Evolutionary conservation across 2,113 vertebrate species (phyloP).

Genomic region (Pedionomus torquatus): DNA sequence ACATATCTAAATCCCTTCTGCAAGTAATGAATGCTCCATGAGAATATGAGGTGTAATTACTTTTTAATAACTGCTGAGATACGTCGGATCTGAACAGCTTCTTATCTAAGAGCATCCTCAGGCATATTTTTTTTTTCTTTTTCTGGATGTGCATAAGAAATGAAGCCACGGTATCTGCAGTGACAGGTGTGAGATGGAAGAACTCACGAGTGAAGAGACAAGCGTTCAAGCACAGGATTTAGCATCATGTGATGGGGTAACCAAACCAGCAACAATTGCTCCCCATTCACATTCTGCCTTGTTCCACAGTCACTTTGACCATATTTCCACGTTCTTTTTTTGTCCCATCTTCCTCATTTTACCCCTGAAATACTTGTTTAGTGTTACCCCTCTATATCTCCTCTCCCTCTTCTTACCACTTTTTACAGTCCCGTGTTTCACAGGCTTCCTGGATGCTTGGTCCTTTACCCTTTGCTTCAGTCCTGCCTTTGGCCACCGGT

Average conservation of each 20-base stretch:
- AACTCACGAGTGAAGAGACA: background rate
- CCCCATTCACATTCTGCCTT: background rate
- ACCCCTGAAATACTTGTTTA: background rate
- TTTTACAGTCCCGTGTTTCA: background rate
- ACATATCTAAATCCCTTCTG: background rate
- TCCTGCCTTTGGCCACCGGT: background rate
- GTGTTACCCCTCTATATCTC: background rate
- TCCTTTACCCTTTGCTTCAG: background rate
- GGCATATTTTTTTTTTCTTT: background rate
- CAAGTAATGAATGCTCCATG: background rate
- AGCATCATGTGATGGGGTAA: background rate
- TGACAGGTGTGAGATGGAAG: background rate
- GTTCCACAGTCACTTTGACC: background rate
- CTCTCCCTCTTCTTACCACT: background rate
- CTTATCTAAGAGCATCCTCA: background rate
- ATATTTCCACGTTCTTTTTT: background rate
- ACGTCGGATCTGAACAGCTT: background rate
- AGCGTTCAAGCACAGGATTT: background rate
- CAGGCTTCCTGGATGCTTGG: background rate
- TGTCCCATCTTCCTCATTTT: background rate
- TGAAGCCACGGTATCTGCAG: background rate
- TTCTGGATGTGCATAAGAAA: background rate
- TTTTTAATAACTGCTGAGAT: conserved; percentile 25
- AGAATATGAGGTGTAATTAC: background rate
- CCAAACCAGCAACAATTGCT: background rate